Conservation (phyloP, 2,888 invertebrate genomes). For the Rhingia rostrata region DNA sequence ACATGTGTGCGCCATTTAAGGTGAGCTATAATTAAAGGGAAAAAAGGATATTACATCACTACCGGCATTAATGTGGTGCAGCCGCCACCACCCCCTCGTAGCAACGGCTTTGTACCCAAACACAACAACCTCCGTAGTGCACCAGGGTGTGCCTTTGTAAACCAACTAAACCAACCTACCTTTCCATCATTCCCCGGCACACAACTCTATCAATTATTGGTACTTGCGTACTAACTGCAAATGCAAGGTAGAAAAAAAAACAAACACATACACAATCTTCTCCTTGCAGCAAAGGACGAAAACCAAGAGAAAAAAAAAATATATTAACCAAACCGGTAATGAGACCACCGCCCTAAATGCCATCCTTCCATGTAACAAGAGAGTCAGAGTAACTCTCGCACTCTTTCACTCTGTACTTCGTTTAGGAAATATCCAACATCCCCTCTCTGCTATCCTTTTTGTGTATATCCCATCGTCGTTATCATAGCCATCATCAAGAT, state of each 20-base stretch:
- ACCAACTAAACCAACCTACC: slow-evolving; percentile 4
- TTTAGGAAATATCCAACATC: slow-evolving; percentile 36
- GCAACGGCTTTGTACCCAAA: slow-evolving; percentile 62
- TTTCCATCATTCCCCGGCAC: slow-evolving; percentile 12
- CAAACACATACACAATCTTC: slow-evolving; percentile 38
- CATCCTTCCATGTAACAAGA: slow-evolving; percentile 22
- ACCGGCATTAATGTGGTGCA: slow-evolving; percentile 61
- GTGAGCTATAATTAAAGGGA: slow-evolving; percentile 55
- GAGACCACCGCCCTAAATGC: slow-evolving; percentile 61
- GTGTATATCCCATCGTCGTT: slow-evolving; percentile 10
- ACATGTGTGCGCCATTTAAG: slow-evolving; percentile 34
- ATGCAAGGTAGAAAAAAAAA: slow-evolving; percentile 20
- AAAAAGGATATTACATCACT: slow-evolving; percentile 57
- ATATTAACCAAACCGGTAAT: slow-evolving; percentile 48
- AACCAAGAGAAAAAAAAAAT: background rate
- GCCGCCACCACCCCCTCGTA: slow-evolving; percentile 52
- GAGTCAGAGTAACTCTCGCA: background rate
- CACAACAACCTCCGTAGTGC: slow-evolving; percentile 52
- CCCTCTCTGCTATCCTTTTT: slow-evolving; percentile 31
- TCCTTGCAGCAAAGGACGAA: slow-evolving; percentile 23
- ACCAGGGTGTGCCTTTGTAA: slow-evolving; percentile 59
- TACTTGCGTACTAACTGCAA: slow-evolving; percentile 60
- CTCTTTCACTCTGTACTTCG: background rate
- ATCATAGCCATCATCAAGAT: slow-evolving; percentile 34
- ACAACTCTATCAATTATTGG: slow-evolving; percentile 62